Evolutionary conservation across 2,113 vertebrate species (phyloP).

Genomic region (Geococcyx californianus): DNA sequence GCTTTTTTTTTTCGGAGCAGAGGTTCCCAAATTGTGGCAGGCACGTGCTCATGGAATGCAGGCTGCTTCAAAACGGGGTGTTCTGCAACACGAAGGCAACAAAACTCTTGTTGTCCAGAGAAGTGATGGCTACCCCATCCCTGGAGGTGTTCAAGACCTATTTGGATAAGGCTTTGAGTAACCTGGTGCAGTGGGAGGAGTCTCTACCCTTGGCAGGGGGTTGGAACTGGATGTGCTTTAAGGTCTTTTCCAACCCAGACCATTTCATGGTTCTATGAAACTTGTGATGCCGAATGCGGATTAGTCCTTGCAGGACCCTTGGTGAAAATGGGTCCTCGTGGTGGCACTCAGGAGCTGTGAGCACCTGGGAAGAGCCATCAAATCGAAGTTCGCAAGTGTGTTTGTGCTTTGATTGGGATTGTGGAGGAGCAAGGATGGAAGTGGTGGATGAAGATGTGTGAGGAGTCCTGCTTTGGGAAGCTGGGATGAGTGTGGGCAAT

Average conservation of each 20-base stretch:
- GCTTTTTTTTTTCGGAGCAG: background rate
- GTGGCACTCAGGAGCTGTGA: background rate
- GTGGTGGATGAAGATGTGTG: background rate
- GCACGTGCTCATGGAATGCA: rapidly evolving
- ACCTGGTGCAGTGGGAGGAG: no score
- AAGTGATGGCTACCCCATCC: no score
- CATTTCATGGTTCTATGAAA: no score
- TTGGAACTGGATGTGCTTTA: no score
- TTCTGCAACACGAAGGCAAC: background rate
- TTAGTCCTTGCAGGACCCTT: rapidly evolving
- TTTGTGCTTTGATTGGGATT: background rate
- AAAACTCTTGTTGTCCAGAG: no score
- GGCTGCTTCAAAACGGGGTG: background rate
- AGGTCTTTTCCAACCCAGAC: no score
- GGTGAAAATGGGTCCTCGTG: background rate
- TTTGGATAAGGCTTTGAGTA: no score
- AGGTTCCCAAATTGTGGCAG: background rate
- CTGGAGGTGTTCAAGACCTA: no score
- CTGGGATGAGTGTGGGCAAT: background rate
- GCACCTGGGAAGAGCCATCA: rapidly evolving
- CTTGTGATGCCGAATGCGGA: background rate
- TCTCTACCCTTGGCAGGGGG: no score
- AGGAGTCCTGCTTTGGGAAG: background rate
- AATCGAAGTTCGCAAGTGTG: background rate
- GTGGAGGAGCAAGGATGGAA: background rate